Evolutionary conservation across 2,888 invertebrate species (phyloP), one percentile per base, ranked within the genome.

Genomic region (Sthenelais limicola): DNA sequence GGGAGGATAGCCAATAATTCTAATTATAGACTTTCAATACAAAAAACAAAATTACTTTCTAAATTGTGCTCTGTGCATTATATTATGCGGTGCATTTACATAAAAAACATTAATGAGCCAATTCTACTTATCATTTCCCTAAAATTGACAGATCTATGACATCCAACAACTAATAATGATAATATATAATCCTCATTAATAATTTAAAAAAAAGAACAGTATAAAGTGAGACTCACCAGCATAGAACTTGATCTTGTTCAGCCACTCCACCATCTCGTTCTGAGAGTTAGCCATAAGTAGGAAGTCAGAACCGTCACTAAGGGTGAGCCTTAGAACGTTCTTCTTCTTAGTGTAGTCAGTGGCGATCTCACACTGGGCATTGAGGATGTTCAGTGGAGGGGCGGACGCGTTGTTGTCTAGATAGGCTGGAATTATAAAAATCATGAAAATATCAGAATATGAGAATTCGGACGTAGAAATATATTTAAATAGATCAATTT

Each of bases 291-390:
- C 93, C 54, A 94, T 91, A 88, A 98, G 96, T 76, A 98, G 90
- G 89, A 94, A 98, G 89, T 97, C 97, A 0, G 97, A 94, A 1
- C 96, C 96, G 87, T 98, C 98, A 0, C 92, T 92, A 79, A 96
- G 91, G 68, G 91, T 91, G 73, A 98, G 89, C 54, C 97, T 92
- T 24, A 88, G 74, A 38, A 97, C 97, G 85, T 97, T 91, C 85
- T 97, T 96, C 84, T 95, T 93, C 88, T 98, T 98, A 18, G 94
- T 95, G 89, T 98, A 98, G 89, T 98, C 97, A 33, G 93, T 92
- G 1, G 97, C 97, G 9, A 93, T 92, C 72, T 92, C 92, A 87
- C 96, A 97, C 51, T 91, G 91, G 0, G 97, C 96, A 88, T 93
- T 91, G 81, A 90, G 90, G 52, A 92, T 89, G 78, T 92, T 93